Conservation (phyloP, 2,888 invertebrate species). For the Nemapogon koenigi region DNA sequence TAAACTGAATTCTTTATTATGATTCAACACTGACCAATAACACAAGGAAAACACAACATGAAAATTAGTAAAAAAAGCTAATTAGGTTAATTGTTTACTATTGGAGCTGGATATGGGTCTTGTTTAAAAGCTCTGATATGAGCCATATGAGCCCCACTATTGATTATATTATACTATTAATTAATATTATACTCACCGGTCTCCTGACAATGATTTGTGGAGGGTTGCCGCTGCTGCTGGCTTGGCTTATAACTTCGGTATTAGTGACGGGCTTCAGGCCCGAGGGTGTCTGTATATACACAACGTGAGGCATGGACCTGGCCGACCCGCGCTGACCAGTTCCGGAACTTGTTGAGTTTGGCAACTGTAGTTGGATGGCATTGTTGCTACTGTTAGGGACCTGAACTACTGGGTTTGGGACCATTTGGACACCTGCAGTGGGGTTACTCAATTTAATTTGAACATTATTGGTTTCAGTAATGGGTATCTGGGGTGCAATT, state of each 20-base stretch:
- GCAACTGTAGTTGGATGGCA: conserved; percentile 39
- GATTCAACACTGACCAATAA: no score
- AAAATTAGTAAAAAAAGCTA: no score
- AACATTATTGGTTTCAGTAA: no score
- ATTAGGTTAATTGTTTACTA: no score
- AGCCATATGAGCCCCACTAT: no score
- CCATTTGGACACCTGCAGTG: conserved; percentile 39
- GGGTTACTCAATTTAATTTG: conserved; percentile 41
- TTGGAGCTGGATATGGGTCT: no score
- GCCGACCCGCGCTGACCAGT: conserved; percentile 34
- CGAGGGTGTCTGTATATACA: conserved; percentile 65
- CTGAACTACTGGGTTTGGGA: conserved; percentile 42
- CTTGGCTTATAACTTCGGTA: conserved; percentile 53
- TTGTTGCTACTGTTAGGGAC: conserved; percentile 39
- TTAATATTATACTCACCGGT: conserved; percentile 54
- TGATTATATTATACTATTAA: no score
- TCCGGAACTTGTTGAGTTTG: conserved; percentile 25
- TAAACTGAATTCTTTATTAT: no score
- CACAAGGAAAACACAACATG: no score
- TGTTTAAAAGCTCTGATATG: no score
- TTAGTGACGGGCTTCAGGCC: conserved; percentile 54
- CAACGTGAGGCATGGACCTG: conserved; percentile 60
- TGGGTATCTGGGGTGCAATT: no score
- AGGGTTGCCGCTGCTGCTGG: conserved; percentile 55
- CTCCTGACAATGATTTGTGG: conserved; percentile 58